Base-by-base conservation (phyloP, 2,888 invertebrate genomes). In the Andrena camellia region DNA sequence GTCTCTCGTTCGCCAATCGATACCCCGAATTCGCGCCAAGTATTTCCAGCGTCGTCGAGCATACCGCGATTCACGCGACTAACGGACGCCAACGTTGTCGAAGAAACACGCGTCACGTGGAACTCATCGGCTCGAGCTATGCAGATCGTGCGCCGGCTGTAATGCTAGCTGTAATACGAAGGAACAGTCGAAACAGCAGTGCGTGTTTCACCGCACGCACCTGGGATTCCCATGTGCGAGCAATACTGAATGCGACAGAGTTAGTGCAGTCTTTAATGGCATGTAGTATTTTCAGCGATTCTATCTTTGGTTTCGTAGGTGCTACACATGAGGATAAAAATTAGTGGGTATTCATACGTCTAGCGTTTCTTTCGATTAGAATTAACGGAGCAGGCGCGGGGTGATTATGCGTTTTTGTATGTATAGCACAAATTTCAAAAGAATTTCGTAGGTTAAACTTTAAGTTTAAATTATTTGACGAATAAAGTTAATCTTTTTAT, bases 21-120 rank as follows among this genome's bases (percentile, higher is more conserved):
- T 82, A 76, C 66, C 35, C 54, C 77, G 76, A 82, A 82, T 78
- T 85, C 62, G 35, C 54, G 70, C 57, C 20, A 57, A 73, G 48
- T 66, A 29, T 78, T 71, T 31, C 78, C 66, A 26, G 42, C 52
- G 48, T 42, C 60, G 69, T 33, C 8, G 48, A 70, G 50, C 63
- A 57, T 17, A 63, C 17, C 59, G 29, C 26, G 74, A 35, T 69
- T 75, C 73, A 62, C 72, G 57, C 69, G 68, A 59, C 50, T 73
- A 75, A 78, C 78, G 64, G 81, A 33, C 70, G 67, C 71, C 71
- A 20, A 54, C 68, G 50, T 77, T 68, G 70, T 67, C 79, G 69
- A 78, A 69, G 71, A 54, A 64, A 60, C 63, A 33, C 66, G 63
- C 81, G 70, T 81, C 64, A 62, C 31, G 70, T 29, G 64, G 64